These are phyloP conservation scores for Phaonia tiefii DNA, from an alignment of 2,888 invertebrate species.

Conservation along the genomic window DNA sequence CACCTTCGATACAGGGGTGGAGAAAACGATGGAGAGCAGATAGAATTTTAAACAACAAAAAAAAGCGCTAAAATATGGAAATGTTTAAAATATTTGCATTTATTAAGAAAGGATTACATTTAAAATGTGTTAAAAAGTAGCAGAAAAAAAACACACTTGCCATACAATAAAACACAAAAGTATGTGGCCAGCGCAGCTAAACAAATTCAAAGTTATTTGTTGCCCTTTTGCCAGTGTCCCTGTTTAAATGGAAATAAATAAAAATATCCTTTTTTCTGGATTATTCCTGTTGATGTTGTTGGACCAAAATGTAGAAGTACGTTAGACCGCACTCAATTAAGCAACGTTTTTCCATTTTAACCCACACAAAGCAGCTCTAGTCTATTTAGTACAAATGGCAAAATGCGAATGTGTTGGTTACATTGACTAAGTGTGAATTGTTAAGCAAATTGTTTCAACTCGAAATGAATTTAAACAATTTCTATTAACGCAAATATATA, in stretches of 20 bases:
- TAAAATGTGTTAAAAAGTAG: conserved; percentile 49
- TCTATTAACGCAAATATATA: conserved; percentile 71
- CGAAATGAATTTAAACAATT: conserved; percentile 76
- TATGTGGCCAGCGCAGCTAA: conserved; percentile 17
- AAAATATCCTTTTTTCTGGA: conserved; percentile 22
- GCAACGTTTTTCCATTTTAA: conserved; percentile 32
- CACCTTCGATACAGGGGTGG: conserved; percentile 41
- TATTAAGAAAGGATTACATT: conserved; percentile 61
- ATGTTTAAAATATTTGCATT: conserved; percentile 65
- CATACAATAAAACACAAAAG: conserved; percentile 42
- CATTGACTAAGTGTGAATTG: conserved; percentile 19
- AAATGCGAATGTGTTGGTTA: conserved; percentile 39
- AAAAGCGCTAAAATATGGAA: conserved; percentile 36
- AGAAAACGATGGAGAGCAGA: conserved; percentile 8
- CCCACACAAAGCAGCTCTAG: not conserved
- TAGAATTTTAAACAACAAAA: conserved; percentile 44
- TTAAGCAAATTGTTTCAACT: conserved; percentile 1
- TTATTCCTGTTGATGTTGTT: conserved; percentile 24
- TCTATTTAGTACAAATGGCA: conserved; percentile 5
- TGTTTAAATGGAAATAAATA: conserved; percentile 15
- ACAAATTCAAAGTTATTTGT: conserved; percentile 57
- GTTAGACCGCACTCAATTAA: conserved; percentile 66
- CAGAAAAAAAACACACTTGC: conserved; percentile 43
- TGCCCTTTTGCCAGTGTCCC: conserved; percentile 41
- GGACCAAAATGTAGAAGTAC: conserved; percentile 54